Percentiles rank a stretch among this genome's conserved stretches.
Conservation (phyloP, 2,888 invertebrate genomes). For the Orthosia gothica region DNA sequence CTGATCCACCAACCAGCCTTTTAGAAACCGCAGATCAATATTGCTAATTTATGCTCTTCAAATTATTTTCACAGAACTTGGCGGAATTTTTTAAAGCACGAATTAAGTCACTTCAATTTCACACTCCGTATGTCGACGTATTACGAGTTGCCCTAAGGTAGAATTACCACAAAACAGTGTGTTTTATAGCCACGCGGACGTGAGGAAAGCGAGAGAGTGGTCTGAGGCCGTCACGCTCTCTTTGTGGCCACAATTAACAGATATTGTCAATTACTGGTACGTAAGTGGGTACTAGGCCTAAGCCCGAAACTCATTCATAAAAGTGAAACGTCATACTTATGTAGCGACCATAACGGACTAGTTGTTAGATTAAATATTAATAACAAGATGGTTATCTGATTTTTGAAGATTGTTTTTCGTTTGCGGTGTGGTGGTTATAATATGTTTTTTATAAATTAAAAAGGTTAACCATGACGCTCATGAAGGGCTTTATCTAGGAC, state of each 20-base stretch:
- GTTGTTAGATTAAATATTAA: conserved; percentile 45
- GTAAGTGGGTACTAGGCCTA: conserved; percentile 27
- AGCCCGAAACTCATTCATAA: conserved; percentile 47
- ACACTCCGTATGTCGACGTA: conserved; percentile 21
- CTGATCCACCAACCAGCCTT: too few species aligned
- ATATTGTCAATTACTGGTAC: conserved; percentile 78
- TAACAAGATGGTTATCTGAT: conserved; percentile 41
- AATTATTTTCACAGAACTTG: neutral
- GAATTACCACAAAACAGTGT: conserved; percentile 51
- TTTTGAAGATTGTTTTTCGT: conserved; percentile 17
- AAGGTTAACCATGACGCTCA: neutral
- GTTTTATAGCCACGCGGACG: conserved; percentile 53
- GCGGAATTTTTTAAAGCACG: neutral
- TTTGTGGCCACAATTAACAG: conserved; percentile 79
- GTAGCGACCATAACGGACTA: conserved; percentile 52
- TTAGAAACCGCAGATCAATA: neutral
- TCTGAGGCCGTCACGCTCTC: conserved; percentile 79
- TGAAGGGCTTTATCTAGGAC: neutral
- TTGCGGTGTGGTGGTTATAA: conserved; percentile 11
- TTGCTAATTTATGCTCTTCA: neutral
- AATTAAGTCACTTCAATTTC: conserved; percentile 34
- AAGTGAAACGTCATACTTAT: conserved; percentile 59
- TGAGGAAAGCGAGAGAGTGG: conserved; percentile 79
- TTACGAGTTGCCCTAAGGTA: conserved; percentile 53
- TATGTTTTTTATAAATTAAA: too few species aligned